Conservation (phyloP, 2,888 invertebrate genomes). For the Therioaphis trifolii region DNA sequence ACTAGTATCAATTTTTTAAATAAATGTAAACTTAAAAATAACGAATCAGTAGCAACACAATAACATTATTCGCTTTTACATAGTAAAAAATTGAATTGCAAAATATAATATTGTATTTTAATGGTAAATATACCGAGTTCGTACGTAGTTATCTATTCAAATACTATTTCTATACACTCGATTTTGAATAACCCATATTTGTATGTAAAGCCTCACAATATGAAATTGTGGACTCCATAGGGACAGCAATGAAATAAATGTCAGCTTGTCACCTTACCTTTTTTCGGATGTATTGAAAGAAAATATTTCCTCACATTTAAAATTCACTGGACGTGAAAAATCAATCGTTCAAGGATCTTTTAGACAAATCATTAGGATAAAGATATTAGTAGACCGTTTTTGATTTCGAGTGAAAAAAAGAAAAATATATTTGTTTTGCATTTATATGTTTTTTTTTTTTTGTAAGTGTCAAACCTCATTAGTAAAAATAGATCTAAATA, state of each 20-base stretch:
- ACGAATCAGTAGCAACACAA: not conserved
- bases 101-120: not conserved
- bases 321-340: conserved; percentile 13
- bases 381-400: no score
- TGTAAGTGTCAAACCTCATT: no score
- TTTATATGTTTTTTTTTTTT: no score
- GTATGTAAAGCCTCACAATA: conserved; percentile 29
- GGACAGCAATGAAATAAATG: conserved; percentile 41
- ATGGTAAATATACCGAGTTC: not conserved
- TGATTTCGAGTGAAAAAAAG: no score
- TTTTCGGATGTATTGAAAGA: not conserved
- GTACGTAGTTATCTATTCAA: not conserved
- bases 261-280: conserved; percentile 20
- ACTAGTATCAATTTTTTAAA: no score
- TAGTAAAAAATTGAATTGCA: conserved; percentile 2
- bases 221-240: not conserved
- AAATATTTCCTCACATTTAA: not conserved
- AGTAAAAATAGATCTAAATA: no score
- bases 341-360: no score
- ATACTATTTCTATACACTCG: not conserved
- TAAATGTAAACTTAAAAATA: conserved; percentile 19
- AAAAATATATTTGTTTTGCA: no score
- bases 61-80: not conserved
- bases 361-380: no score
- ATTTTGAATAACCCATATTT: conserved; percentile 32